These are phyloP conservation scores for Peromyscus aztecus DNA, from an alignment of 2,797 vertebrate genomes.

Conservation along the genomic window DNA sequence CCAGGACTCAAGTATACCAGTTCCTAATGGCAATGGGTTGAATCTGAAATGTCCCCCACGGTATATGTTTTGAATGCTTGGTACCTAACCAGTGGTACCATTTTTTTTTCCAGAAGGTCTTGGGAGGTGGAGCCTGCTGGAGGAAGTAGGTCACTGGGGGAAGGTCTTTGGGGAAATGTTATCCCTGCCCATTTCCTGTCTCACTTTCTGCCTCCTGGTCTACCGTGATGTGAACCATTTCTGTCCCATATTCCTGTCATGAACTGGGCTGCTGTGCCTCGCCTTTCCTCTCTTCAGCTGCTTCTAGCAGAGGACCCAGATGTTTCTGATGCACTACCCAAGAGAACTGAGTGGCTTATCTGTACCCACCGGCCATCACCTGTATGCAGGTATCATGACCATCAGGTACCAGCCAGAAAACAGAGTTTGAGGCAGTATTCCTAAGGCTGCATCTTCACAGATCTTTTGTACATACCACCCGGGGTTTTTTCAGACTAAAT, in stretches of 20 bases:
- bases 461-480: not conserved
- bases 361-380: not conserved
- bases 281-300: not conserved
- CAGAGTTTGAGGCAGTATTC: not conserved
- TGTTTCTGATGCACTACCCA: not conserved
- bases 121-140: not conserved
- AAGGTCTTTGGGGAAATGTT: not conserved
- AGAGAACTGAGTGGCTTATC: not conserved
- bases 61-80: not conserved
- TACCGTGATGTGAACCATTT: not conserved
- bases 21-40: not conserved
- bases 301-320: not conserved
- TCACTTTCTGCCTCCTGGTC: not conserved
- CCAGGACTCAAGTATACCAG: not conserved
- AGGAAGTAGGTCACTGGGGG: not conserved
- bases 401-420: not conserved
- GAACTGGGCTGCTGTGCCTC: not conserved
- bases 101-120: not conserved
- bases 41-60: not conserved
- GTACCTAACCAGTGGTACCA: not conserved
- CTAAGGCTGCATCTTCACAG: not conserved
- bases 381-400: accelerated
- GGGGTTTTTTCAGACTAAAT: not conserved
- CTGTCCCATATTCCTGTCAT: not conserved
- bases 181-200: not conserved